Evolutionary conservation across 2,888 invertebrate species (phyloP).

Genomic region (Brachypterus glaber): DNA sequence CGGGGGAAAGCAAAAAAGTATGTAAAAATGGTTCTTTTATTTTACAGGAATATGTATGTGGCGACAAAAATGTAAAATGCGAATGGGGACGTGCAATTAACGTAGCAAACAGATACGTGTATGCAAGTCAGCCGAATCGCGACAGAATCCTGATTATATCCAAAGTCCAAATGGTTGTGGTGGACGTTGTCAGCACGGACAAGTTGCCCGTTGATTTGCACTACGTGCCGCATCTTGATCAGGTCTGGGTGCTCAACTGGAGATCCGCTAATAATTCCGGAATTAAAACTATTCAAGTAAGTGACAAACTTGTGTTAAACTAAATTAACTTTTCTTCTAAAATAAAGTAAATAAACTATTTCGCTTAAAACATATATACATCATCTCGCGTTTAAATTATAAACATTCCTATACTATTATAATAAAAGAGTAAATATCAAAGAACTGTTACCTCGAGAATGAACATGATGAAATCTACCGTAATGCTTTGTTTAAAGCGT

Average conservation of each 20-base stretch:
- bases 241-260: slow-evolving; percentile 68
- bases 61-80: slow-evolving; percentile 57
- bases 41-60: slow-evolving; percentile 57
- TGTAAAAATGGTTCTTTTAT: slow-evolving; percentile 7
- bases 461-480: too few species aligned
- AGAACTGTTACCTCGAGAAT: too few species aligned
- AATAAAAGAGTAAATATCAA: too few species aligned
- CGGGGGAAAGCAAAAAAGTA: too few species aligned
- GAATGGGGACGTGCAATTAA: slow-evolving; percentile 64
- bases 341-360: too few species aligned
- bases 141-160: slow-evolving; percentile 64
- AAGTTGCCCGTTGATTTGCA: slow-evolving; percentile 60
- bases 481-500: too few species aligned
- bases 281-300: slow-evolving; percentile 53
- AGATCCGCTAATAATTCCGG: slow-evolving; percentile 49
- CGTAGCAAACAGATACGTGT: slow-evolving; percentile 61
- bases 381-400: not conserved
- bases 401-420: too few species aligned
- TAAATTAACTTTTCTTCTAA: not conserved
- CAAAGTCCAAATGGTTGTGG: slow-evolving; percentile 60
- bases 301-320: slow-evolving; percentile 1
- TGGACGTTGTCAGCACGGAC: slow-evolving; percentile 62
- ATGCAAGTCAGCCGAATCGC: slow-evolving; percentile 60
- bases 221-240: slow-evolving; percentile 61
- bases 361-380: not conserved